Base-by-base conservation (phyloP, 2,888 invertebrate genomes). In the Sialis fuliginosa region DNA sequence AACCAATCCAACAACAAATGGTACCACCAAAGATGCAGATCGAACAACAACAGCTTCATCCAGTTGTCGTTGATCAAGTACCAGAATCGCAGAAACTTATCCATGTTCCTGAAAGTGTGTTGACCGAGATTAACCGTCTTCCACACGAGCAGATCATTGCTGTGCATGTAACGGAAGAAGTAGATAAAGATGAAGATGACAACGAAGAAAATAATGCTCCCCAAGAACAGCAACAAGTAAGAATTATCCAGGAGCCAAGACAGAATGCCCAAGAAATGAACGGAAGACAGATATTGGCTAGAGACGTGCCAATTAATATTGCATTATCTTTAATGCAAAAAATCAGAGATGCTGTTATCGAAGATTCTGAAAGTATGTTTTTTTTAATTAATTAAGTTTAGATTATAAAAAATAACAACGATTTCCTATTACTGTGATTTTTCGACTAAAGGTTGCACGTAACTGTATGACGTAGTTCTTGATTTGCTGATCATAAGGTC, bases 51-150 rank as follows among this genome's bases (percentile, higher is more conserved):
- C 39, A 39, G 32, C 45, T 42, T 10, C 40, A 33, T n/a, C 47
- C 33, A 34, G 12, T 9, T 9, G 33, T 42, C 30, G 8, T 30
- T 32, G 31, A 42, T 10, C 51, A 48, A 33, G 44, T 52, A 9
- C 49, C 48, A 8, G 53, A 53, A 48, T 44, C 42, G 12, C 66
- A 66, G 52, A 66, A 68, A 51, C 58, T 72, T 51, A 22, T 22
- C 22, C 70, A 70, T 34, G 64, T 73, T 48, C 65, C 66, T 6
- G 65, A 65, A 54, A 63, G 65, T 54, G 64, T 60, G 56, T 61
- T 62, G 52, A 67, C 60, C 34, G 63, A 65, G 50, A 56, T 66
- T 44, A 64, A 65, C 52, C 59, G 64, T 48, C 54, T 66, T 22
- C 62, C 61, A 32, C 50, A 52, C 56, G 61, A 67, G 39, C 61